These are phyloP conservation scores for Thalpophila matura DNA, from an alignment of 2,888 invertebrate genomes.

Conservation along the genomic window DNA sequence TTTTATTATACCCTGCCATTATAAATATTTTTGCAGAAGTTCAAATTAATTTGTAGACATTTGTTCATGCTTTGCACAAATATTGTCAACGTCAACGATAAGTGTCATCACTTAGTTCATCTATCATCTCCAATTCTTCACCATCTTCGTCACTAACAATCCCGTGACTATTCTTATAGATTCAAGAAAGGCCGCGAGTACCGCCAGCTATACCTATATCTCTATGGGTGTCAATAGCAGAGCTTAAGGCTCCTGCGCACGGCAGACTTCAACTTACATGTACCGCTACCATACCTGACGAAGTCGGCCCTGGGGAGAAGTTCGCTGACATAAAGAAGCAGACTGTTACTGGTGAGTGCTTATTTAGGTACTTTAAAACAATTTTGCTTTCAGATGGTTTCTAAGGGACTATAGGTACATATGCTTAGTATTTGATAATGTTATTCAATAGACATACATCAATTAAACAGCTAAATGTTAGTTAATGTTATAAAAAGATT, in stretches of 20 bases:
- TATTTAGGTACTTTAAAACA: background rate
- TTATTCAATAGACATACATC: too few relatives aligned
- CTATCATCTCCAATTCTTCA: background rate
- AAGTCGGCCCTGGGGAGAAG: constrained; percentile 93
- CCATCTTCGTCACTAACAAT: background rate
- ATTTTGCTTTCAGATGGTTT: background rate
- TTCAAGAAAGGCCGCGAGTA: constrained; percentile 81
- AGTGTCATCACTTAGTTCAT: background rate
- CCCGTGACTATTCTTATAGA: constrained; percentile 64
- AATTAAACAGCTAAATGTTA: too few relatives aligned
- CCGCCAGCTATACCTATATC: constrained; percentile 92
- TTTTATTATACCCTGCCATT: background rate
- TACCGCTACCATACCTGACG: constrained; percentile 94
- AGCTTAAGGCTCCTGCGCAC: constrained; percentile 93
- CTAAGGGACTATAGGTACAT: too few relatives aligned
- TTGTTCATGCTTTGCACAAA: background rate
- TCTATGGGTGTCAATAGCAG: constrained; percentile 93
- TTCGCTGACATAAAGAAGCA: constrained; percentile 94
- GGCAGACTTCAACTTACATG: constrained; percentile 94
- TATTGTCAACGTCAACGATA: background rate
- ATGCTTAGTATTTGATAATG: too few relatives aligned
- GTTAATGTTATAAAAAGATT: too few relatives aligned
- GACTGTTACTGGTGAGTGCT: constrained; percentile 92
- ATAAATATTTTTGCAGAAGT: constrained; percentile 2
- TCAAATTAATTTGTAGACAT: background rate